Evolutionary conservation across 2,797 vertebrate species (phyloP).

Genomic region (Acomys russatus): DNA sequence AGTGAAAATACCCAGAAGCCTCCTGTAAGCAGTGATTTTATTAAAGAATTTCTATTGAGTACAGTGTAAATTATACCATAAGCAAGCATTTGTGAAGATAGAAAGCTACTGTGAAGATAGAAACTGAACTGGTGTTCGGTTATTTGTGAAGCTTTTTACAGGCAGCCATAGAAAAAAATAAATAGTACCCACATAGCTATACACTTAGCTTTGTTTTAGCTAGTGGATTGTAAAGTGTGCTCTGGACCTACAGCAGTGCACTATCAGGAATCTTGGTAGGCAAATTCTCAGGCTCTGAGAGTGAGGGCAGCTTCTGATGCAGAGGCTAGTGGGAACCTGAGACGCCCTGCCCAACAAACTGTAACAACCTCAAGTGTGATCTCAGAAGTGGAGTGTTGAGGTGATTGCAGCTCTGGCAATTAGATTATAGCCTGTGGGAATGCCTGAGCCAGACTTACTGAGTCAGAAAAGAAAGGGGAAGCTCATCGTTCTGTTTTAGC

Average conservation of each 20-base stretch:
- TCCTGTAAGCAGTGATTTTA: slow-evolving; percentile 30
- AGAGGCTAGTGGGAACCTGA: not conserved
- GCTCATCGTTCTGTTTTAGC: not conserved
- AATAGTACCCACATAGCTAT: not conserved
- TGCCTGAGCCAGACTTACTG: not conserved
- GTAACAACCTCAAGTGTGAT: not conserved
- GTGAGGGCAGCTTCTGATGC: not conserved
- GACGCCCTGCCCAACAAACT: not conserved
- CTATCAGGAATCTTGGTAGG: slow-evolving; percentile 31
- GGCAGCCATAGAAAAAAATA: slow-evolving; percentile 3
- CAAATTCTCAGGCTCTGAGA: not conserved
- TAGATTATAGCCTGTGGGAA: not conserved
- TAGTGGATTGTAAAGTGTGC: slow-evolving; percentile 10
- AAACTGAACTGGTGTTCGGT: slow-evolving; percentile 6
- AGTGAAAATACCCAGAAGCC: slow-evolving; percentile 53
- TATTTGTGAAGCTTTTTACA: slow-evolving; percentile 63
- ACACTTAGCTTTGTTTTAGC: slow-evolving; percentile 16
- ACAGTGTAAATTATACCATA: slow-evolving; percentile 11
- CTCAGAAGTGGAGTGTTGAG: not conserved
- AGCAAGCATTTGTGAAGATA: slow-evolving; percentile 32
- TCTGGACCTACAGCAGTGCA: not conserved
- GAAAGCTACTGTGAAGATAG: slow-evolving; percentile 4
- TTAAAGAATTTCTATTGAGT: slow-evolving; percentile 13
- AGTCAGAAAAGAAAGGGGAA: not conserved
- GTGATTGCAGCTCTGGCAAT: not conserved